These are phyloP conservation scores for Bombus picipes DNA, from an alignment of 1,140 invertebrate species.

Conservation along the genomic window DNA sequence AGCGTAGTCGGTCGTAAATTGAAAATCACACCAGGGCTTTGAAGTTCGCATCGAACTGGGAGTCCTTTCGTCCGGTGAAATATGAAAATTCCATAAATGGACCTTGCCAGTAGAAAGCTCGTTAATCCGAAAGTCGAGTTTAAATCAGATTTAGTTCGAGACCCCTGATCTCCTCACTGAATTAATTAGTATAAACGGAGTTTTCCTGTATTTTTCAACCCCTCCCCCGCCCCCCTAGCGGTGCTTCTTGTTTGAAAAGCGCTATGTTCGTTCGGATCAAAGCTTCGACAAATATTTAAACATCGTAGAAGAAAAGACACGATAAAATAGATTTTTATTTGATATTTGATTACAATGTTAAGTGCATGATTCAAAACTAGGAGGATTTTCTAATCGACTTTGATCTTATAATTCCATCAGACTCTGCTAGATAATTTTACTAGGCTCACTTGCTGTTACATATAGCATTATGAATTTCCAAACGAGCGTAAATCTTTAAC, in stretches of 20 bases:
- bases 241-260: neutral
- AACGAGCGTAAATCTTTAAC: too few species aligned
- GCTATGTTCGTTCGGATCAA: neutral
- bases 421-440: too few species aligned
- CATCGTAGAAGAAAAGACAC: neutral
- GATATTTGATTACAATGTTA: too few species aligned
- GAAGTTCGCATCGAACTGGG: neutral
- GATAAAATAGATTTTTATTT: too few species aligned
- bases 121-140: constrained; percentile 1
- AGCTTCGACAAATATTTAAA: neutral
- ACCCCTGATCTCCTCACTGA: too few species aligned
- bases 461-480: too few species aligned
- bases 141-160: neutral
- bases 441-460: too few species aligned
- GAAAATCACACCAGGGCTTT: constrained; percentile 3
- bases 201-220: neutral
- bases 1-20: constrained; percentile 2
- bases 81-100: constrained; percentile 24
- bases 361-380: too few species aligned
- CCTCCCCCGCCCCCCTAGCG: neutral
- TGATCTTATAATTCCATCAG: too few species aligned
- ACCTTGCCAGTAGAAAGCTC: neutral
- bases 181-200: constrained; percentile 22
- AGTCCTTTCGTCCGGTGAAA: neutral
- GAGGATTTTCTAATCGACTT: too few species aligned